phyloP scores from a whole-genome alignment of 2,888 invertebrate genomes.

The Cylindroiulus punctatus region DNA sequence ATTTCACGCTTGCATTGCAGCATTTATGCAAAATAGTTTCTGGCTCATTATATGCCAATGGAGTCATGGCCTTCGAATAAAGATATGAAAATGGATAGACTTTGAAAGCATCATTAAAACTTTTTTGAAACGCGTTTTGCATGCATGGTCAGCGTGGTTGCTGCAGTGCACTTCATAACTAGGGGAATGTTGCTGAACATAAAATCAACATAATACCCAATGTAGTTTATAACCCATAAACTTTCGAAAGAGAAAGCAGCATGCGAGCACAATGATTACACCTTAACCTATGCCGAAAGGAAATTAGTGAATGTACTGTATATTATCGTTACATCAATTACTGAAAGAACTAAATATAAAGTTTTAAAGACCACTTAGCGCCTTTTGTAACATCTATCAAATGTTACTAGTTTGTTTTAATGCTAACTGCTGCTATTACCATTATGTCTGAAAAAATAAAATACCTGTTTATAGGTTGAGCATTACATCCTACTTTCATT shows the following conservation, averaged over 20 bases:
- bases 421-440: no score
- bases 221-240: conserved; percentile 16
- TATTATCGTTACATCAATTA: not conserved
- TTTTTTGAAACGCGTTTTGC: conserved; percentile 46
- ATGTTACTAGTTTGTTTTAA: no score
- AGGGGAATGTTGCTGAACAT: not conserved
- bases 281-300: not conserved
- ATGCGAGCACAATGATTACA: not conserved
- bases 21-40: conserved; percentile 45
- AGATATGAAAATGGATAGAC: conserved; percentile 47
- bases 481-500: no score
- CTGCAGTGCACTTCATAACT: conserved; percentile 2
- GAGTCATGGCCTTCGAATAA: conserved; percentile 48
- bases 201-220: conserved; percentile 43
- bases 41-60: conserved; percentile 43
- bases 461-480: no score
- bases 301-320: not conserved
- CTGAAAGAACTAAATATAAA: no score
- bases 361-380: no score
- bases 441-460: no score
- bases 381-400: no score
- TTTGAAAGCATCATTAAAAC: conserved; percentile 51
- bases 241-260: not conserved
- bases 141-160: conserved; percentile 43
- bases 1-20: conserved; percentile 41